phyloP scores from a whole-genome alignment of 2,113 vertebrate species.

The Anolis carolinensis region DNA sequence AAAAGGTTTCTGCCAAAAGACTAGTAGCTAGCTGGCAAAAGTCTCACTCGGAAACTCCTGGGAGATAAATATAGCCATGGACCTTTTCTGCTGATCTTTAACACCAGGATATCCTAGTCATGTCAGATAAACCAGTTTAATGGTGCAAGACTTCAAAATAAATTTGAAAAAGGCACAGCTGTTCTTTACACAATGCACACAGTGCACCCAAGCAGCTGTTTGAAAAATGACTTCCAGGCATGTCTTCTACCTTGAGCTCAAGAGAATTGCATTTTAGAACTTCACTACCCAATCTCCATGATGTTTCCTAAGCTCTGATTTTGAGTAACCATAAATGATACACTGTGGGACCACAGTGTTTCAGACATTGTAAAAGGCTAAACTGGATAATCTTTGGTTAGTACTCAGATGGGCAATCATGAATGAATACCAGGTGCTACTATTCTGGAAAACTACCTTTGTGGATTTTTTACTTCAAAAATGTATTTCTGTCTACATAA shows the following conservation, averaged over 20 bases:
- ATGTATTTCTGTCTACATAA: neutral
- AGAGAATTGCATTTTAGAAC: neutral
- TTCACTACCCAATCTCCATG: no score
- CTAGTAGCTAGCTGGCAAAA: conserved; percentile 17
- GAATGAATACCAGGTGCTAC: no score
- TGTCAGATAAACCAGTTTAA: neutral
- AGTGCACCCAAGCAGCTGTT: neutral
- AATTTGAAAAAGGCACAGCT: neutral
- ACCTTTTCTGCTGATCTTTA: neutral
- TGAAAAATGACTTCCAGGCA: neutral
- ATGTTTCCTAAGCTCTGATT: neutral
- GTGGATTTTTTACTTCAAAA: neutral
- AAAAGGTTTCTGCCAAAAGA: conserved; percentile 34
- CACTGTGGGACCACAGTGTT: neutral
- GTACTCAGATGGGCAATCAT: no score
- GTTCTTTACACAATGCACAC: neutral
- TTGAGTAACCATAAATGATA: neutral
- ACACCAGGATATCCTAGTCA: neutral
- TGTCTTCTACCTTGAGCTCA: neutral
- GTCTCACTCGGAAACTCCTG: neutral
- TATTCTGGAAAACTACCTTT: neutral
- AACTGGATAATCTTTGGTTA: no score
- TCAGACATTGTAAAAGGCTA: neutral
- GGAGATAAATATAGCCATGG: neutral
- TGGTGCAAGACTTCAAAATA: neutral